These are phyloP conservation scores for Bombus consobrinus DNA, from an alignment of 1,140 invertebrate genomes.

Conservation along the genomic window DNA sequence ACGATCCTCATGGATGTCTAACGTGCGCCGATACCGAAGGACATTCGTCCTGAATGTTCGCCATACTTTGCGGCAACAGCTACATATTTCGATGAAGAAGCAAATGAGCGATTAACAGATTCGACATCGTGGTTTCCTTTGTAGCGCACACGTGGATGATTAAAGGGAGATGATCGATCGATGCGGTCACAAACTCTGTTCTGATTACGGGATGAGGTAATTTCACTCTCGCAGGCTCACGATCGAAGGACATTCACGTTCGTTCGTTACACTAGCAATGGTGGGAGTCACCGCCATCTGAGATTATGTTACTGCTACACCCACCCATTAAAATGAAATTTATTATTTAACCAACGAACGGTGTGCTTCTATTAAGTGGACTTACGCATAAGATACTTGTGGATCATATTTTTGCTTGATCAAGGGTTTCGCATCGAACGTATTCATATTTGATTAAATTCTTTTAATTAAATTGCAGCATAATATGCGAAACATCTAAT, in stretches of 20 bases:
- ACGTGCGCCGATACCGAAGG: constrained; percentile 33
- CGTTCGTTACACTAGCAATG: too few relatives aligned
- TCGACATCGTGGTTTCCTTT: neutral
- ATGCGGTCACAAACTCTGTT: neutral
- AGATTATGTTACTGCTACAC: neutral
- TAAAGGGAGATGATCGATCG: constrained; percentile 1
- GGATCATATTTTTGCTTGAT: neutral
- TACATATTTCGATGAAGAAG: constrained; percentile 21
- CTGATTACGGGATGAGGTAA: constrained; percentile 1
- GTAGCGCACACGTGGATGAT: neutral
- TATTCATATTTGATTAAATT: neutral
- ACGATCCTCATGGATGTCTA: constrained; percentile 18
- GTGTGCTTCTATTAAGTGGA: neutral
- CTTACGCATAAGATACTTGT: neutral
- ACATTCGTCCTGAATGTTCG: constrained; percentile 41
- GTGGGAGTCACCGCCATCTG: too few relatives aligned
- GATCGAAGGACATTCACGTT: constrained; percentile 16
- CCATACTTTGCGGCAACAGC: neutral
- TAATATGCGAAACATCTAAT: too few relatives aligned
- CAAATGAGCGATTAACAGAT: neutral
- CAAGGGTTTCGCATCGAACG: neutral
- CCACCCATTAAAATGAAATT: constrained; percentile 1
- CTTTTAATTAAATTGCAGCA: neutral
- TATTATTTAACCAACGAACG: neutral
- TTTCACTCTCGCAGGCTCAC: neutral